These are phyloP conservation scores for Chionis minor DNA, from an alignment of 2,113 vertebrate species.

Conservation along the genomic window DNA sequence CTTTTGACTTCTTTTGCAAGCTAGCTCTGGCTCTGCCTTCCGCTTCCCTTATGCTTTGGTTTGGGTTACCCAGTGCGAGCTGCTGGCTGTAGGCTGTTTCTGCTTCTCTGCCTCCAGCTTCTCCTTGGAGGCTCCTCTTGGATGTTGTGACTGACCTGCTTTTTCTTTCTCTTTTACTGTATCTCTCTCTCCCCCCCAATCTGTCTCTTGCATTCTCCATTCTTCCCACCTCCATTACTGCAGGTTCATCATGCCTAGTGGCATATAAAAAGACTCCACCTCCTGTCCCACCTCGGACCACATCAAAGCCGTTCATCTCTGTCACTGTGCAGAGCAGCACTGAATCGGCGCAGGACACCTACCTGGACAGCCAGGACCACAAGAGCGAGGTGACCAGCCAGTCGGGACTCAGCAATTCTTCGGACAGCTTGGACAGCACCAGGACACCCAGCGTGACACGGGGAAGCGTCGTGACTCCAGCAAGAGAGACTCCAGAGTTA, in stretches of 20 bases:
- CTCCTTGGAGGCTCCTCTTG: conserved; percentile 12
- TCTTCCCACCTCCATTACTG: conserved; percentile 30
- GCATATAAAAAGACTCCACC: conserved; percentile 97
- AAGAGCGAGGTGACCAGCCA: conserved; percentile 96
- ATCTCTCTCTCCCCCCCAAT: background rate
- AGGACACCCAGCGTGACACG: conserved; percentile 90
- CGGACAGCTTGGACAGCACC: conserved; percentile 96
- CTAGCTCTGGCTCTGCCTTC: conserved; percentile 53
- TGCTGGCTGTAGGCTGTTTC: conserved; percentile 55
- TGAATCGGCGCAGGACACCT: conserved; percentile 96
- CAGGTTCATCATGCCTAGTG: conserved; percentile 95
- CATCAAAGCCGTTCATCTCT: conserved; percentile 97
- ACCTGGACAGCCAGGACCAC: conserved; percentile 93
- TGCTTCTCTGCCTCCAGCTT: conserved; percentile 49
- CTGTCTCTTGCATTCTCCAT: background rate
- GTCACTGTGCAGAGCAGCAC: conserved; percentile 99
- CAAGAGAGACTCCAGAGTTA: conserved; percentile 83
- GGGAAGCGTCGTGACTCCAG: conserved; percentile 72
- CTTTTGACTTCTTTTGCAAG: conserved; percentile 54
- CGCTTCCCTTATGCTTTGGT: conserved; percentile 39
- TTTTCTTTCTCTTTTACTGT: conserved; percentile 54
- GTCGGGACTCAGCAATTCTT: conserved; percentile 96
- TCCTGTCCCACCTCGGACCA: conserved; percentile 95
- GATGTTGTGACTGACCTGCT: conserved; percentile 53
- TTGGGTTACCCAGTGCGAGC: conserved; percentile 20